Percentiles rank a stretch among this genome's conserved stretches.
These are phyloP conservation scores for Watsonalla binaria DNA, from an alignment of 2,888 invertebrate species.

Conservation along the genomic window DNA sequence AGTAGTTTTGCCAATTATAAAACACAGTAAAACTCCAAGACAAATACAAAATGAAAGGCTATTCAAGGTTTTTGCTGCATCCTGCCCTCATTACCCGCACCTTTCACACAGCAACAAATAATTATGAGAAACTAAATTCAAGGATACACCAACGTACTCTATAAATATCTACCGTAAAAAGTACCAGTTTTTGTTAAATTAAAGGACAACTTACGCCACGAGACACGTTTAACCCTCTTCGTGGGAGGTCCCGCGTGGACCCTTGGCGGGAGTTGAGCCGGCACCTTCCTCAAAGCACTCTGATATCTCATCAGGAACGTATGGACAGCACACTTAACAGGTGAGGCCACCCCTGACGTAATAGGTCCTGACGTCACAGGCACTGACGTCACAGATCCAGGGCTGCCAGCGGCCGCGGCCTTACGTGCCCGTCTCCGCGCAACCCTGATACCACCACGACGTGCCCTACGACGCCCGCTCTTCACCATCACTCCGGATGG, in stretches of 20 bases:
- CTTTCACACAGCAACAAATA: too few species aligned
- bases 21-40: too few species aligned
- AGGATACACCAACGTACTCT: too few species aligned
- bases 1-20: too few species aligned
- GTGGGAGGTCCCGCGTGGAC: slow-evolving; percentile 63
- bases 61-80: too few species aligned
- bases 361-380: slow-evolving; percentile 13
- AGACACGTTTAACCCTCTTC: slow-evolving; percentile 66
- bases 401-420: slow-evolving; percentile 19
- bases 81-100: too few species aligned
- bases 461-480: slow-evolving; percentile 44
- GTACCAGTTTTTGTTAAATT: too few species aligned
- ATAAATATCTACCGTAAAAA: too few species aligned
- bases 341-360: slow-evolving; percentile 28
- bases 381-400: slow-evolving; percentile 1
- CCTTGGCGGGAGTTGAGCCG: slow-evolving; percentile 58
- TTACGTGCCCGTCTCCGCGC: slow-evolving; percentile 48
- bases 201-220: slow-evolving; percentile 62
- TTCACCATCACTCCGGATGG: slow-evolving; percentile 37
- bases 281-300: slow-evolving; percentile 60
- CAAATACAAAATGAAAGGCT: too few species aligned
- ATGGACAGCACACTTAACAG: slow-evolving; percentile 65
- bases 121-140: too few species aligned
- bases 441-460: slow-evolving; percentile 47
- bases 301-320: slow-evolving; percentile 60